Base-by-base conservation (phyloP, 2,113 vertebrate genomes). In the Antechinus stuartii region DNA sequence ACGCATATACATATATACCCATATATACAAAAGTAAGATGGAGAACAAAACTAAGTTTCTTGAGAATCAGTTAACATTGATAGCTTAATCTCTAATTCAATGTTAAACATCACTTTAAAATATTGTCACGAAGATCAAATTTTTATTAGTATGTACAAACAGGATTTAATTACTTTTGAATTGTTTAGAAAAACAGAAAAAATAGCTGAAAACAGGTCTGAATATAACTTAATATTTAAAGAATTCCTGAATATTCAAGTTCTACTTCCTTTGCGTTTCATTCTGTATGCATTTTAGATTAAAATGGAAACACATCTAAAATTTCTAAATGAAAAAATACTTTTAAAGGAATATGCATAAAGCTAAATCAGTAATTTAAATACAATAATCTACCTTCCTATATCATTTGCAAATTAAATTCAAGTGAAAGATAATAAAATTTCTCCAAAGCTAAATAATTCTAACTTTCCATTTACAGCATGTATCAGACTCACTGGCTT, bases 101-200 rank as follows among this genome's bases (percentile, higher is more conserved):
- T 92, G 27, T 91, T 56, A 16, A 96, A 61, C 1, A 91, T 91
- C 90, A 95, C 30, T 42, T 68, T 57, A 95, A 93, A 91, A 4
- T 94, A 91, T 10, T 50, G 50, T 84, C 95, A 52, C 91, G 57
- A 26, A 68, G 10, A 91, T 35, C 89, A 84, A 93, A 92, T 89
- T 54, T 76, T 57, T 91, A 91, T n/a, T 68, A 89, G 30, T 93
- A 25, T 68, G 91, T 94, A 96, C 42, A 91, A 93, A 92, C 50
- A 68, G 9, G 27, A 94, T 90, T 95, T 90, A 91, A 89, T 91
- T 95, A 52, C 94, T 95, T 92, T 89, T 95, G 55, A 91, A 89
- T 91, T 95, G 95, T 95, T 92, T 90, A 95, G 54, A 95, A 96
- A 96, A 91, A 56, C 14, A 96, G 93, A 95, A 91, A 89, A 92